Conservation (phyloP, 2,888 invertebrate species). For the Nyleta sp. region DNA sequence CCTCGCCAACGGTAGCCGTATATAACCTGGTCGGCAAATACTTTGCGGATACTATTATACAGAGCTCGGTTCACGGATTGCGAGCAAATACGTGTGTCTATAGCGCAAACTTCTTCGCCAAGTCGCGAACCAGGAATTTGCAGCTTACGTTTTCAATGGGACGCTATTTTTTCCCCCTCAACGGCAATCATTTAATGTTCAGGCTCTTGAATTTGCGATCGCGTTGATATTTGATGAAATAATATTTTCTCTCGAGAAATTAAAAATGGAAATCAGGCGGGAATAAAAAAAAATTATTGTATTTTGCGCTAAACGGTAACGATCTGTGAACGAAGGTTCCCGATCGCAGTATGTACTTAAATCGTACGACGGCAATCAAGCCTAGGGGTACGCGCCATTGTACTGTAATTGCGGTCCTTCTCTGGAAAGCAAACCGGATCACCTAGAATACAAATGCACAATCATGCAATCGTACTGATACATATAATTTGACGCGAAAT, state of each 20-base stretch:
- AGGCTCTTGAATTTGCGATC: too few relatives aligned
- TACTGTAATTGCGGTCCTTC: slow-evolving; percentile 75
- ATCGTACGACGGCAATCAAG: slow-evolving; percentile 70
- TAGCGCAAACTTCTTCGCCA: slow-evolving; percentile 3
- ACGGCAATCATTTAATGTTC: background rate
- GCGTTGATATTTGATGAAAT: background rate
- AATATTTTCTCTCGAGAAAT: background rate
- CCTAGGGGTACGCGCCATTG: slow-evolving; percentile 74
- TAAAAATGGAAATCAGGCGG: slow-evolving; percentile 18
- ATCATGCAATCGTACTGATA: slow-evolving; percentile 44
- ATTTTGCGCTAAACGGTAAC: slow-evolving; percentile 47
- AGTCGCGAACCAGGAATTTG: background rate
- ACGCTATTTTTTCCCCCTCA: too few relatives aligned
- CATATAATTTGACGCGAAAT: slow-evolving; percentile 43
- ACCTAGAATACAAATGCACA: slow-evolving; percentile 53
- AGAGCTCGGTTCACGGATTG: slow-evolving; percentile 4
- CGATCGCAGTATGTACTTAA: slow-evolving; percentile 72
- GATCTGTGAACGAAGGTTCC: slow-evolving; percentile 64
- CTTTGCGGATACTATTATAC: slow-evolving; percentile 37
- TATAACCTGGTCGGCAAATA: too few relatives aligned
- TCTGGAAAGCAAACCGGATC: slow-evolving; percentile 76
- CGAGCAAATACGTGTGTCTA: slow-evolving; percentile 15
- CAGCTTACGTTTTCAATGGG: too few relatives aligned
- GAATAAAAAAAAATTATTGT: slow-evolving; percentile 27
- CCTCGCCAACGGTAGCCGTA: too few relatives aligned